Percentiles rank a stretch among this genome's conserved stretches.
These are phyloP conservation scores for Smittia aterrima DNA, from an alignment of 2,888 invertebrate genomes.

Conservation along the genomic window DNA sequence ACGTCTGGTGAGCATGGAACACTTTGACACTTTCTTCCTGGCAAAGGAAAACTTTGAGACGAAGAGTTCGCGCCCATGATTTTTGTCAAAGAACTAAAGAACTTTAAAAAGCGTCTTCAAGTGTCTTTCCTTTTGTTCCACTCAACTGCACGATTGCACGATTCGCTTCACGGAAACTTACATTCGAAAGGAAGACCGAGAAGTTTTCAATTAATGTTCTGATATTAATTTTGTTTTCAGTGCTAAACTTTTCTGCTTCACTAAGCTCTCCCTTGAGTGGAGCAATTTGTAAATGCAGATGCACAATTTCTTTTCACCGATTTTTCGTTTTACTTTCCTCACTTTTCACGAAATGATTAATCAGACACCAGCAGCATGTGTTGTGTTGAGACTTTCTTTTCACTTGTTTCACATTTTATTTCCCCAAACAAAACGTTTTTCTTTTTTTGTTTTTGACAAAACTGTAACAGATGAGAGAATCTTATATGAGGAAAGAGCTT, in stretches of 20 bases:
- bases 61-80: slow-evolving; percentile 48
- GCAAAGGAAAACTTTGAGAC: too few species aligned
- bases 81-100: background rate
- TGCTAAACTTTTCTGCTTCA: background rate
- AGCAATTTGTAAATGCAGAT: background rate
- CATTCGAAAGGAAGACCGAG: background rate
- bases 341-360: slow-evolving; percentile 11
- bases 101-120: slow-evolving; percentile 45
- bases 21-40: slow-evolving; percentile 59
- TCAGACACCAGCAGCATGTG: slow-evolving; percentile 30
- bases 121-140: slow-evolving; percentile 23
- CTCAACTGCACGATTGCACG: background rate
- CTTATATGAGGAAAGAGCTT: background rate
- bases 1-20: slow-evolving; percentile 77
- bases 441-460: slow-evolving; percentile 25
- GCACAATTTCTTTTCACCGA: slow-evolving; percentile 2
- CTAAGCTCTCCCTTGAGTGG: background rate
- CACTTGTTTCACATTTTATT: slow-evolving; percentile 16
- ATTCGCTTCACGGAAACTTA: background rate
- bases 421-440: background rate
- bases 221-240: slow-evolving; percentile 22
- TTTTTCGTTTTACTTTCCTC: background rate
- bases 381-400: background rate
- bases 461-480: slow-evolving; percentile 25
- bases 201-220: slow-evolving; percentile 36